Percentiles rank a stretch among this genome's conserved stretches.
phyloP scores from a whole-genome alignment of 2,888 invertebrate genomes.

The Pharmacophagus antenor region DNA sequence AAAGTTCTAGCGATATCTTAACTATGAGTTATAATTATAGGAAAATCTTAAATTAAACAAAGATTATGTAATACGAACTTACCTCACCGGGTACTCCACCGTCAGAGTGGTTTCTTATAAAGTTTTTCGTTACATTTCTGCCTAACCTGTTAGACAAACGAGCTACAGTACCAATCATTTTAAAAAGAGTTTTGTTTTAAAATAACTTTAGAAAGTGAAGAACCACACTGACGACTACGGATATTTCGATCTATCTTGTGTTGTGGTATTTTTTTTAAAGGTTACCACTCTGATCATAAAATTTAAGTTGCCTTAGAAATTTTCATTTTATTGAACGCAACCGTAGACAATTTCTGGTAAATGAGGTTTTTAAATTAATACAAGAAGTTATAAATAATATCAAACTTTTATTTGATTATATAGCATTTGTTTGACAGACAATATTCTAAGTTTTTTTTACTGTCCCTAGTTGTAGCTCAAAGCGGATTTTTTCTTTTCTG shows the following conservation, averaged over 20 bases:
- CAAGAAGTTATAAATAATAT: not conserved
- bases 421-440: not conserved
- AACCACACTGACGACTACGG: conserved; percentile 27
- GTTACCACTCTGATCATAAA: conserved; percentile 32
- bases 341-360: conserved; percentile 8
- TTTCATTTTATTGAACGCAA: conserved; percentile 45
- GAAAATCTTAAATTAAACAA: conserved; percentile 11
- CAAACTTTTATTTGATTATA: not conserved
- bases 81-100: conserved; percentile 76
- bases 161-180: conserved; percentile 66
- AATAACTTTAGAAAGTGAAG: conserved; percentile 20
- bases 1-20: not conserved
- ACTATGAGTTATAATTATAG: too few relatives aligned
- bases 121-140: conserved; percentile 67
- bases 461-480: not conserved
- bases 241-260: conserved; percentile 9
- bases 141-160: conserved; percentile 66
- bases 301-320: not conserved
- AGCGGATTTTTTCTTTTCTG: too few relatives aligned
- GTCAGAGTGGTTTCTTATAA: conserved; percentile 66
- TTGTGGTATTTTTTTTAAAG: conserved; percentile 7
- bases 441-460: not conserved
- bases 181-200: conserved; percentile 37
- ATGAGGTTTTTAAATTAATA: not conserved
- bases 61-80: conserved; percentile 70